A percentile compares a stretch with the other conserved stretches of the same genome.
phyloP scores from a whole-genome alignment of 2,888 invertebrate genomes.

The Nephrotoma appendiculata region DNA sequence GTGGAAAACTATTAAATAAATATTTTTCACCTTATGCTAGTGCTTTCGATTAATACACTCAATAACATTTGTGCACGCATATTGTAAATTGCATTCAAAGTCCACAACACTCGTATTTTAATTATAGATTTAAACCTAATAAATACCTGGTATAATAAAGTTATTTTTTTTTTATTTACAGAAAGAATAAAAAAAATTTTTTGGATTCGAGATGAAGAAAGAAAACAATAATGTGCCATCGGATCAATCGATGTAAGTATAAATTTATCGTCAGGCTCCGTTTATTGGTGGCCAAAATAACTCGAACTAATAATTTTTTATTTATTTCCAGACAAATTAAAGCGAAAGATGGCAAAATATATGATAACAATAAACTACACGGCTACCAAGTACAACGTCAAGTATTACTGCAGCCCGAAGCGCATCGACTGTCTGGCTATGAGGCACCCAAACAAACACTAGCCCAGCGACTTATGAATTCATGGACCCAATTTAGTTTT shows the following conservation, averaged over 20 bases:
- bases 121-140: neutral
- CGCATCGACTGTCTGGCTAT: conserved; percentile 1
- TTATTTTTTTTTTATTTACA: neutral
- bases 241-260: neutral
- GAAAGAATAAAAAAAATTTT: neutral
- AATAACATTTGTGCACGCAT: neutral
- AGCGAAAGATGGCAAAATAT: neutral
- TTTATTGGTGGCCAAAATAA: neutral
- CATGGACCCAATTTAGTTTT: conserved; percentile 15
- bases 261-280: neutral
- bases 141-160: neutral
- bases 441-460: neutral
- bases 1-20: neutral
- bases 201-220: neutral
- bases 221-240: neutral
- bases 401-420: conserved; percentile 4
- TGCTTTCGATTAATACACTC: neutral
- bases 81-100: neutral
- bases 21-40: neutral
- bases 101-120: neutral
- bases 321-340: neutral
- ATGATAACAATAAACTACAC: neutral
- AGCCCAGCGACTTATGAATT: neutral
- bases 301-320: neutral
- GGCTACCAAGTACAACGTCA: conserved; percentile 6